Evolutionary conservation across 2,888 invertebrate species (phyloP).

Genomic region (Microctonus hyperodae): DNA sequence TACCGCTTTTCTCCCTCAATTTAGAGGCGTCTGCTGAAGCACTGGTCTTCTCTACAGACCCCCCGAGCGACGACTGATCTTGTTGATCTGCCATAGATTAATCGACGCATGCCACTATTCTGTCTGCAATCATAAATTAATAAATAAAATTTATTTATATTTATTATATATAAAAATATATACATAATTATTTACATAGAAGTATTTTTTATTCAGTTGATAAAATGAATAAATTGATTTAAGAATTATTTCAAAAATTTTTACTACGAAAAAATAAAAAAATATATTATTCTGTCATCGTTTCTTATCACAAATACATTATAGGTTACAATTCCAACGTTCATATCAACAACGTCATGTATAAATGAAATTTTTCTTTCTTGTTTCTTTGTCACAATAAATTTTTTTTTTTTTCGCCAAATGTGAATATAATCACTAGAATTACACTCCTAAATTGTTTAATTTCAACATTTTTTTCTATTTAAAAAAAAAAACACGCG

Average conservation of each 20-base stretch:
- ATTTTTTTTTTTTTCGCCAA: background rate
- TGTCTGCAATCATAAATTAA: constrained; percentile 51
- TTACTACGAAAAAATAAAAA: background rate
- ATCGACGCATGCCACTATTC: constrained; percentile 64
- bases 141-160: constrained; percentile 22
- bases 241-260: background rate
- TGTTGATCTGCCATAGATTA: constrained; percentile 65
- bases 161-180: background rate
- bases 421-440: background rate
- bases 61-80: constrained; percentile 64
- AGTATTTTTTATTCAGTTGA: background rate
- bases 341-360: background rate
- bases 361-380: background rate
- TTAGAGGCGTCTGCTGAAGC: constrained; percentile 63
- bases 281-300: constrained; percentile 7
- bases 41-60: constrained; percentile 64
- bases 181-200: background rate
- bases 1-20: constrained; percentile 56
- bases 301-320: constrained; percentile 2
- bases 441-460: background rate
- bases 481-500: constrained; percentile 13
- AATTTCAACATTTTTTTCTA: background rate
- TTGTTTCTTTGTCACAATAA: background rate
- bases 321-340: constrained; percentile 16
- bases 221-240: background rate